These are phyloP conservation scores for Lepetodrilus schrolli DNA, from an alignment of 2,888 invertebrate species.

Conservation along the genomic window DNA sequence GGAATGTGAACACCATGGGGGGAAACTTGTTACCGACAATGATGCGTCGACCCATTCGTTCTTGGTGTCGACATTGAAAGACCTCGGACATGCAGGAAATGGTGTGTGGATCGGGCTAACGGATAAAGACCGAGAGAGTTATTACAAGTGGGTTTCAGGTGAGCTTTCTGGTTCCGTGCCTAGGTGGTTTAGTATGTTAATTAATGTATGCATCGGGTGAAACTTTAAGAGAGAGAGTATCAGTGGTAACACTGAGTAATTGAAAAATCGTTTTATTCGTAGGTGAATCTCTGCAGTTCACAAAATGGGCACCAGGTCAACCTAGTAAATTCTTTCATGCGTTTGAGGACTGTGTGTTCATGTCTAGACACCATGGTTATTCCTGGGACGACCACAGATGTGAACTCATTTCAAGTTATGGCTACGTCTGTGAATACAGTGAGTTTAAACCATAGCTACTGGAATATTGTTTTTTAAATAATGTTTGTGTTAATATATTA, in stretches of 20 bases:
- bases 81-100: background rate
- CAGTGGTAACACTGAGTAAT: too few species aligned
- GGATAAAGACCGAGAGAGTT: background rate
- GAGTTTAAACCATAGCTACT: too few species aligned
- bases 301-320: background rate
- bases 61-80: background rate
- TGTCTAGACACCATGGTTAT: background rate
- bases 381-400: slow-evolving; percentile 1
- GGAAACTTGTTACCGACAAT: background rate
- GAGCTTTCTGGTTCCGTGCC: too few species aligned
- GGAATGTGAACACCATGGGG: background rate
- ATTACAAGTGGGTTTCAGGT: background rate
- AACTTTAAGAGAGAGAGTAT: too few species aligned
- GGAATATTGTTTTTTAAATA: too few species aligned
- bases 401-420: background rate
- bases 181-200: too few species aligned
- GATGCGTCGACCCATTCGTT: background rate
- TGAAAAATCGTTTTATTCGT: too few species aligned
- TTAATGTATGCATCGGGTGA: too few species aligned
- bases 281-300: background rate
- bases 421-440: slow-evolving; percentile 23
- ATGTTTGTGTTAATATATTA: too few species aligned
- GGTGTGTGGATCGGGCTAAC: slow-evolving; percentile 18
- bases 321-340: background rate
- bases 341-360: slow-evolving; percentile 1